Conservation (phyloP, 53 echinoderm and acorn worm species). For the Arbacia lixula region DNA sequence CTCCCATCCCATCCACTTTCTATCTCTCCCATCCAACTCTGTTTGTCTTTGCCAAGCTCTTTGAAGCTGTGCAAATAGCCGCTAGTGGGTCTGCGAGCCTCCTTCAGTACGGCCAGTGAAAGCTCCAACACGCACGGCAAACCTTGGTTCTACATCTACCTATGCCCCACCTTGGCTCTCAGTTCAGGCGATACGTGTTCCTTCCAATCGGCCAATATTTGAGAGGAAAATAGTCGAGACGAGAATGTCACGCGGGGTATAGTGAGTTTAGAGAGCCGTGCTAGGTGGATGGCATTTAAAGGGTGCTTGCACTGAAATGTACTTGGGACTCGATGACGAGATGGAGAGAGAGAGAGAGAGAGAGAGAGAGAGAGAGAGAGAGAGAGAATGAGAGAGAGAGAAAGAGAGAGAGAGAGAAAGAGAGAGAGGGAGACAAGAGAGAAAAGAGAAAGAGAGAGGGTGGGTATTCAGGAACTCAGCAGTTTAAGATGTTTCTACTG, state of each 20-base stretch:
- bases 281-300: no score
- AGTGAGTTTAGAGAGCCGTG: no score
- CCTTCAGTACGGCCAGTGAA: neutral
- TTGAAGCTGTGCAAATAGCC: constrained; percentile 38
- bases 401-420: neutral
- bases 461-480: no score
- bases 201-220: constrained; percentile 19
- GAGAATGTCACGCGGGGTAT: no score
- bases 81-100: neutral
- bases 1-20: neutral
- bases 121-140: neutral
- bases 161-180: neutral
- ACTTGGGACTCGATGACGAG: no score
- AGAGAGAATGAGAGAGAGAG: neutral
- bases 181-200: constrained; percentile 1
- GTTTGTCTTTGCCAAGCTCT: constrained; percentile 27
- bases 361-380: neutral
- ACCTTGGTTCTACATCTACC: neutral
- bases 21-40: neutral
- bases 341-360: constrained; percentile 1
- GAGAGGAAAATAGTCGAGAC: neutral
- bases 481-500: no score
- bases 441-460: neutral
- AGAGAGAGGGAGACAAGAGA: no score
- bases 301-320: no score